These are phyloP conservation scores for Poeciliopsis turneri DNA, from an alignment of 2,797 vertebrate species.

Conservation along the genomic window DNA sequence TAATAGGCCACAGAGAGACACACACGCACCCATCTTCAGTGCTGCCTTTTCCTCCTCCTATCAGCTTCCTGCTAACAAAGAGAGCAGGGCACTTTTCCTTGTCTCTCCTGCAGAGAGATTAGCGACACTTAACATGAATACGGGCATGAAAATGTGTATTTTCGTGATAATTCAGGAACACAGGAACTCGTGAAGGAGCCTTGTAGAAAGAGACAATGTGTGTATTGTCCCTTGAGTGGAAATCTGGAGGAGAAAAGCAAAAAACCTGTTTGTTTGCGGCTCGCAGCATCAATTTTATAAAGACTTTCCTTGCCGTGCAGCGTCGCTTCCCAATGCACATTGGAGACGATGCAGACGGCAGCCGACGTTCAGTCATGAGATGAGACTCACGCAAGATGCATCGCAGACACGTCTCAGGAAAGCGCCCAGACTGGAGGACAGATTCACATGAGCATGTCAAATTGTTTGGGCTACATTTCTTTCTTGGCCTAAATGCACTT, in stretches of 20 bases:
- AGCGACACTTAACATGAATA: constrained; percentile 67
- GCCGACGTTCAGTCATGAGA: constrained; percentile 5
- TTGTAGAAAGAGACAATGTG: constrained; percentile 61
- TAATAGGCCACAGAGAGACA: constrained; percentile 83
- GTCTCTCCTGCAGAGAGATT: constrained; percentile 76
- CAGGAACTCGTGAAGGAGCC: constrained; percentile 71
- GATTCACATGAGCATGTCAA: constrained; percentile 48
- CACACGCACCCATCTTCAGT: constrained; percentile 71
- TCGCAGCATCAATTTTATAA: constrained; percentile 15
- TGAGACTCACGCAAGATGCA: background rate
- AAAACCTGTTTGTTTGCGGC: constrained; percentile 44
- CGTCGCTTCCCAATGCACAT: constrained; percentile 4
- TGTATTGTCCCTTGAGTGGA: constrained; percentile 52
- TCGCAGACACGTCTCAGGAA: constrained; percentile 24
- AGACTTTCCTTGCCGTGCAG: constrained; percentile 18
- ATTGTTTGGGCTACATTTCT: constrained; percentile 60
- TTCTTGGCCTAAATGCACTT: constrained; percentile 69
- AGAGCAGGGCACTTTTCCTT: constrained; percentile 72
- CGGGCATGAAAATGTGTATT: constrained; percentile 79
- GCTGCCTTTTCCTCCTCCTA: constrained; percentile 62
- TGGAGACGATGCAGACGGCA: constrained; percentile 15
- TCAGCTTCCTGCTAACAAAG: constrained; percentile 77
- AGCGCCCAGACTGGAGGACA: constrained; percentile 14
- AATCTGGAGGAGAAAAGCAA: constrained; percentile 60
- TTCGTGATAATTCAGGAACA: constrained; percentile 83